phyloP scores from a whole-genome alignment of 37 sponge, comb jelly and placozoan species.

The Petrosia ficiformis region DNA sequence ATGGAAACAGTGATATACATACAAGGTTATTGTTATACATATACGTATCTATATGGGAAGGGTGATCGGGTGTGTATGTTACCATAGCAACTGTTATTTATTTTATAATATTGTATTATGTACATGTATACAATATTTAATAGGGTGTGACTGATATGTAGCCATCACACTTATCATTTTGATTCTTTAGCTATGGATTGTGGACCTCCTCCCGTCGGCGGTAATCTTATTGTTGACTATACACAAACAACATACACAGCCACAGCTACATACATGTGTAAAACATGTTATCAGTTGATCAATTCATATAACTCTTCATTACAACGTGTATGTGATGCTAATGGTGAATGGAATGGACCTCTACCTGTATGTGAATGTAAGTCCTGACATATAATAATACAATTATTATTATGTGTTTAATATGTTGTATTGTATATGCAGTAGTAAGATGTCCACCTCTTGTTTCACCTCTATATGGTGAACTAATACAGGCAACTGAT shows the following conservation, averaged over 20 bases:
- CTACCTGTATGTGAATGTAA: constrained; percentile 3
- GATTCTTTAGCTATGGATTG: constrained; percentile 3
- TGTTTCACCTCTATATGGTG: background rate
- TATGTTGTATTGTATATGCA: no score
- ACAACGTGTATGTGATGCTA: background rate
- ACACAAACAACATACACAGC: background rate
- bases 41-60: no score
- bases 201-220: background rate
- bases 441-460: background rate
- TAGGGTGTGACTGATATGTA: no score
- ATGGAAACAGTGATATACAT: no score
- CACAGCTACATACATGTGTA: constrained; percentile 2
- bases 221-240: background rate
- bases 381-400: background rate
- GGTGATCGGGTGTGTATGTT: no score
- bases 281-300: background rate
- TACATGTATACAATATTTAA: no score
- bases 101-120: no score
- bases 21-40: no score
- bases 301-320: background rate
- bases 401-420: background rate
- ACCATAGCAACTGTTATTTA: no score
- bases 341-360: constrained; percentile 11
- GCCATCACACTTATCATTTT: background rate
- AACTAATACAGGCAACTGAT: background rate